Evolutionary conservation across 2,888 invertebrate genomes (phyloP).

Genomic region (Harmothoe impar): DNA sequence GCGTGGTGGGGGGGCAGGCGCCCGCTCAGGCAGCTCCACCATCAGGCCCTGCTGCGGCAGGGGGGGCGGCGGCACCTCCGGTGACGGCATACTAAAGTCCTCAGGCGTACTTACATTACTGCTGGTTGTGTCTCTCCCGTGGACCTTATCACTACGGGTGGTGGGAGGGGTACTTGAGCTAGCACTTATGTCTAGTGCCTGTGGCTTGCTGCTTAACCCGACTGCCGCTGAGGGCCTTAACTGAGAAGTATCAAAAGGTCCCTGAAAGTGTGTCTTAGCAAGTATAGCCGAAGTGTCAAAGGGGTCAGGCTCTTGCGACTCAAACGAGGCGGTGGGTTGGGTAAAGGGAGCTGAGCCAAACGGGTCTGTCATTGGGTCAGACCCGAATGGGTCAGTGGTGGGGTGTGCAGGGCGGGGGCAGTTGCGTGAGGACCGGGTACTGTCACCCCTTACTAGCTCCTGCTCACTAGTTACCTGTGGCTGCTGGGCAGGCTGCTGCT

Average conservation of each 20-base stretch:
- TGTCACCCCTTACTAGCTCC: constrained; percentile 28
- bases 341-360: constrained; percentile 60
- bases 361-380: constrained; percentile 53
- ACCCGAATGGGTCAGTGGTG: constrained; percentile 50
- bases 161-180: constrained; percentile 63
- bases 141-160: constrained; percentile 55
- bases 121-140: constrained; percentile 57
- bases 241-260: constrained; percentile 63
- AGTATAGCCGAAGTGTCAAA: constrained; percentile 63
- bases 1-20: constrained; percentile 62
- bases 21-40: constrained; percentile 49
- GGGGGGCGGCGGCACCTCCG: constrained; percentile 58
- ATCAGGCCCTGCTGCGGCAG: constrained; percentile 50
- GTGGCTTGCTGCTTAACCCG: constrained; percentile 29
- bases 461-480: neutral
- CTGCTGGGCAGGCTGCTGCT: neutral
- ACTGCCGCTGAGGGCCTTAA: constrained; percentile 52
- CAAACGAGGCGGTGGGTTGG: constrained; percentile 47
- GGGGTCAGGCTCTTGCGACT: constrained; percentile 60
- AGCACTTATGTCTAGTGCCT: constrained; percentile 54
- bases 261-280: constrained; percentile 32
- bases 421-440: constrained; percentile 8
- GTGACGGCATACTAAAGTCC: constrained; percentile 63
- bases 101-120: constrained; percentile 63
- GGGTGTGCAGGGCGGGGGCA: constrained; percentile 25